A percentile compares a stretch with the other conserved stretches of the same genome.
phyloP scores from a whole-genome alignment of 2,888 invertebrate genomes.

The Drosophila mercatorum region DNA sequence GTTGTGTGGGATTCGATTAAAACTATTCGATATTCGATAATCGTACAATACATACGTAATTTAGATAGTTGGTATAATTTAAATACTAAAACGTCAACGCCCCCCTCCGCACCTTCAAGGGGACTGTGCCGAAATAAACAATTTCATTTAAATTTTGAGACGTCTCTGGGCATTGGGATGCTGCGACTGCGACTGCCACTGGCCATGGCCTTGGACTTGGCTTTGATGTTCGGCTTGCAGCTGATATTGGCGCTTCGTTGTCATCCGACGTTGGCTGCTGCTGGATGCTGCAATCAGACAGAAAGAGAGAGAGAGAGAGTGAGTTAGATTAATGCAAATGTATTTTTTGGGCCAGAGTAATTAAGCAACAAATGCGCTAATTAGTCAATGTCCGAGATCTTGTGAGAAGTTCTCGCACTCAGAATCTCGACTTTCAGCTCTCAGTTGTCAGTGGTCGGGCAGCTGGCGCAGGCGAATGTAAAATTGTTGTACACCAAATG shows the following conservation, averaged over 20 bases:
- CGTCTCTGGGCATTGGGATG: conserved; percentile 65
- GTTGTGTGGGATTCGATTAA: conserved; percentile 35
- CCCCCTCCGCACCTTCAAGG: neutral
- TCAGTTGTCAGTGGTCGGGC: conserved; percentile 10
- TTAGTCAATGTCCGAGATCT: conserved; percentile 43
- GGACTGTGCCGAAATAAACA: conserved; percentile 63
- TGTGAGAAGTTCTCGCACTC: neutral
- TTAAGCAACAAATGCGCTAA: conserved; percentile 46
- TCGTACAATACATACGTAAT: conserved; percentile 53
- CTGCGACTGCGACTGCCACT: conserved; percentile 7
- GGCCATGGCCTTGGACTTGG: conserved; percentile 17
- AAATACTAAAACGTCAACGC: conserved; percentile 35
- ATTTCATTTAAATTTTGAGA: conserved; percentile 73
- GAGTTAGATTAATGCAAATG: conserved; percentile 59
- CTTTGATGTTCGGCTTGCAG: conserved; percentile 23
- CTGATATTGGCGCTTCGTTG: conserved; percentile 45
- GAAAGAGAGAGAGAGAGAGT: conserved; percentile 1
- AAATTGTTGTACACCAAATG: conserved; percentile 39
- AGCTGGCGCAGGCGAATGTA: conserved; percentile 48
- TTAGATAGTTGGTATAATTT: conserved; percentile 45
- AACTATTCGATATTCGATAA: conserved; percentile 56
- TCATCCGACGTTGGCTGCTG: conserved; percentile 27
- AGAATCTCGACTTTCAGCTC: conserved; percentile 4
- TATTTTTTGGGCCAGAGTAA: conserved; percentile 31
- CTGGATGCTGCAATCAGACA: conserved; percentile 20